phyloP scores from a whole-genome alignment of 2,113 vertebrate genomes.

The Tricholaema leucomelas region DNA sequence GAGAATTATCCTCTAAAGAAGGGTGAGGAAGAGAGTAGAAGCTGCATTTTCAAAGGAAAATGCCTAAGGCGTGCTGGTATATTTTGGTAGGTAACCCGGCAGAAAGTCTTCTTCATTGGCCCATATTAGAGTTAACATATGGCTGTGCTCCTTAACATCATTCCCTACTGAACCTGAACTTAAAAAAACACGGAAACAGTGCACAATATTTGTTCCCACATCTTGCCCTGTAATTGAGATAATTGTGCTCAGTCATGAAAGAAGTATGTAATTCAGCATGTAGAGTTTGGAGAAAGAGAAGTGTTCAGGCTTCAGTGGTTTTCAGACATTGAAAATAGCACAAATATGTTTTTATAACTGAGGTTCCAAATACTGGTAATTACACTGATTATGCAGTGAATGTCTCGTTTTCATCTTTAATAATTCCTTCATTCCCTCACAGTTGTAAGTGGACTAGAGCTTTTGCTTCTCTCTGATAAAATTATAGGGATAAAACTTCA shows the following conservation, averaged over 20 bases:
- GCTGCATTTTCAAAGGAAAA: not conserved
- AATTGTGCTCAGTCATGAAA: not conserved
- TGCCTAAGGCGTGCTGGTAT: not conserved
- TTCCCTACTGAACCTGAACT: not conserved
- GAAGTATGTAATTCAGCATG: not conserved
- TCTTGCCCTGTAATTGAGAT: not conserved
- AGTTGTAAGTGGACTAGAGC: not conserved
- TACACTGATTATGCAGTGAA: not conserved
- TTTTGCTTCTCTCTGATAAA: not conserved
- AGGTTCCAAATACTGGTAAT: not conserved
- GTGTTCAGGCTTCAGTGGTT: not conserved
- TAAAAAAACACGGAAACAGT: not conserved
- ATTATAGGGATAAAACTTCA: not conserved
- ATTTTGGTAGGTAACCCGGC: not conserved
- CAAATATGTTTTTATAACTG: not conserved
- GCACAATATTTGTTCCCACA: not conserved
- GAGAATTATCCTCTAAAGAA: not conserved
- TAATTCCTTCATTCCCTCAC: not conserved
- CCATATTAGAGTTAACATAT: not conserved
- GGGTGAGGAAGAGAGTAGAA: not conserved
- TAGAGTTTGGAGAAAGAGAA: not conserved
- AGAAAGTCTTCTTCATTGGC: not conserved
- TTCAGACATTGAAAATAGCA: not conserved
- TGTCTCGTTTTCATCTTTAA: conserved; percentile 15
- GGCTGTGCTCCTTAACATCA: not conserved